phyloP scores from a whole-genome alignment of 2,113 vertebrate genomes.

The Anguilla japonica region DNA sequence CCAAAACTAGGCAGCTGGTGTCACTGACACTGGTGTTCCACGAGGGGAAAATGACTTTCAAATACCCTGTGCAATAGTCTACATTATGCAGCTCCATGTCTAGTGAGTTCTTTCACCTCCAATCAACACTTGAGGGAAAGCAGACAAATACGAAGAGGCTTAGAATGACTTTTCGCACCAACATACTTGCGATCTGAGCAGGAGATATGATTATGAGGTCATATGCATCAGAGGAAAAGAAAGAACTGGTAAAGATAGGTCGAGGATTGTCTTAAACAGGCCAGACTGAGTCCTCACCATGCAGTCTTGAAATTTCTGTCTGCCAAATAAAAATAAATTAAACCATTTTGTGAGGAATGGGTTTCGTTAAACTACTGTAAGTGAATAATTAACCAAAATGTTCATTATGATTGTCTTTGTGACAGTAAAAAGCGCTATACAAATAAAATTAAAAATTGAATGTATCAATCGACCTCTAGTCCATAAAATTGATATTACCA shows the following conservation, averaged over 20 bases:
- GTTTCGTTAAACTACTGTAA: slow-evolving; percentile 12
- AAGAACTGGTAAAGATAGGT: slow-evolving; percentile 14
- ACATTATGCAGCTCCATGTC: background rate
- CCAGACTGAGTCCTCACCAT: background rate
- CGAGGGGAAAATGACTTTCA: background rate
- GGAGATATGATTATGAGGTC: background rate
- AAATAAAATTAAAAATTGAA: too few relatives aligned
- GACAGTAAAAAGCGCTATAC: too few relatives aligned
- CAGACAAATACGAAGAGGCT: background rate
- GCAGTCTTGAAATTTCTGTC: slow-evolving; percentile 5
- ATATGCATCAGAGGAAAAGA: slow-evolving; percentile 4
- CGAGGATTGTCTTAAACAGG: slow-evolving; percentile 4
- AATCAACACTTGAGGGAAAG: background rate
- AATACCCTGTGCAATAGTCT: background rate
- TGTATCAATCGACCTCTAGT: too few relatives aligned
- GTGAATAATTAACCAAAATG: slow-evolving; percentile 28
- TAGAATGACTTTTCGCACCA: background rate
- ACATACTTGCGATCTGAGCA: background rate
- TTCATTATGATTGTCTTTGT: too few relatives aligned
- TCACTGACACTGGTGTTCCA: background rate
- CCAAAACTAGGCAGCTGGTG: background rate
- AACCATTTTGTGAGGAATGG: slow-evolving; percentile 12
- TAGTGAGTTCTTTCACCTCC: background rate
- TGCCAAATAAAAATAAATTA: slow-evolving; percentile 5
- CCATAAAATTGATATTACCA: background rate